Percentiles rank a stretch among this genome's conserved stretches.
phyloP scores from a whole-genome alignment of 2,113 vertebrate species.

The Alligator sinensis region DNA sequence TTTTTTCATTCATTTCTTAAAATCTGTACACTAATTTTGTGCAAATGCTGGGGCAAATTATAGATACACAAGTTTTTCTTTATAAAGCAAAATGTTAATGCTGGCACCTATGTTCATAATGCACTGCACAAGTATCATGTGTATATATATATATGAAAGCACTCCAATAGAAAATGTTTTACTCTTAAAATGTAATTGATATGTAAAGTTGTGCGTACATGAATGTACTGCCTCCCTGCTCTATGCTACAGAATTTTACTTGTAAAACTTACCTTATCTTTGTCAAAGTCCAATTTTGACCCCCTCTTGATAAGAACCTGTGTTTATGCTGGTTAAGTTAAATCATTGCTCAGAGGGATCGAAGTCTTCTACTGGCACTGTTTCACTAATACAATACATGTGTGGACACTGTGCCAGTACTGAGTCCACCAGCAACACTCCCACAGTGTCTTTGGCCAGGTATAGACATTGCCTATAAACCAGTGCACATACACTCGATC shows the following conservation, averaged over 20 bases:
- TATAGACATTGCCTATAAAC: too few relatives aligned
- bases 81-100: background rate
- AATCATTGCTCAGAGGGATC: background rate
- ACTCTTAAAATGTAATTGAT: background rate
- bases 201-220: background rate
- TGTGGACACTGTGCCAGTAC: background rate
- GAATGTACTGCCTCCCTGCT: background rate
- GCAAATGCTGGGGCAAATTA: background rate
- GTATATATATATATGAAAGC: background rate
- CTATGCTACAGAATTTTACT: background rate
- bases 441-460: background rate
- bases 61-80: background rate
- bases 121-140: background rate
- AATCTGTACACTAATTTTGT: background rate
- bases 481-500: too few relatives aligned
- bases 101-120: background rate
- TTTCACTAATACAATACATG: background rate
- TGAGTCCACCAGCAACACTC: background rate
- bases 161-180: background rate
- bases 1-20: background rate
- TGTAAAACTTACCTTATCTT: background rate
- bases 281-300: rapidly evolving
- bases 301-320: background rate
- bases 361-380: background rate
- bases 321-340: background rate